Base-by-base conservation (phyloP, 2,113 vertebrate species). In the Corythaeola cristata region DNA sequence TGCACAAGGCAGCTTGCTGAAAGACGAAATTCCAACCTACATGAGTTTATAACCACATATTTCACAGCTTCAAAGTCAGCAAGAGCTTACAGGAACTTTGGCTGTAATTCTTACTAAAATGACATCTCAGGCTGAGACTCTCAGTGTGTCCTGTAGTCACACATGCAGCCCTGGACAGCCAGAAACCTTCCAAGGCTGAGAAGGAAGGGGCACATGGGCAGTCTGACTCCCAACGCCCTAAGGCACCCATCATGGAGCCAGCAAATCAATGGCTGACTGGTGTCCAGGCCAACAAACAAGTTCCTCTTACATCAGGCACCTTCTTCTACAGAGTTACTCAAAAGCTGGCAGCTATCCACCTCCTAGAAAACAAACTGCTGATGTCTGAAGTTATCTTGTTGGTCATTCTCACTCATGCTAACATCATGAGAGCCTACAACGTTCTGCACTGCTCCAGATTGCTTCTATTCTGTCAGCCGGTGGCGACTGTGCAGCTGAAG, bases 321-420 rank as follows among this genome's bases (percentile, higher is more conserved):
- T 92, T 82, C 92, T 83, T 47, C 82, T 55, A 18, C 49, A 81
- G 84, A 59, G 62, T 64, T 14, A 9, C 63, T 45, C 53, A 52
- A 69, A 91, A 88, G 75, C 91, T 87, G 90, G 91, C 84, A 60
- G 62, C 67, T 33, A 55, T 76, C 59, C 27, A 33, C 47, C 79
- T 94, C 87, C 56, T 81, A 80, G 49, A 86, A 94, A 94, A 56
- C 81, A 68, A 55, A 55, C n/a, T 44, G 47, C 93, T 96, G 81
- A 72, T 47, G 19, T 16, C 83, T 67, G 37, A 22, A 33, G 52
- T 62, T 60, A 76, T 62, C 67, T 52, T 24, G 62, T 24, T 16
- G 49, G 78, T 41, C 37, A 4, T 26, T 53, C 39, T 7, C 47
- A 20, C 47, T 83, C 52, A 37, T 8, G 4, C 15, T 37, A 53